Evolutionary conservation across 1,140 invertebrate genomes (phyloP).

Genomic region (Drosophila nikananu): DNA sequence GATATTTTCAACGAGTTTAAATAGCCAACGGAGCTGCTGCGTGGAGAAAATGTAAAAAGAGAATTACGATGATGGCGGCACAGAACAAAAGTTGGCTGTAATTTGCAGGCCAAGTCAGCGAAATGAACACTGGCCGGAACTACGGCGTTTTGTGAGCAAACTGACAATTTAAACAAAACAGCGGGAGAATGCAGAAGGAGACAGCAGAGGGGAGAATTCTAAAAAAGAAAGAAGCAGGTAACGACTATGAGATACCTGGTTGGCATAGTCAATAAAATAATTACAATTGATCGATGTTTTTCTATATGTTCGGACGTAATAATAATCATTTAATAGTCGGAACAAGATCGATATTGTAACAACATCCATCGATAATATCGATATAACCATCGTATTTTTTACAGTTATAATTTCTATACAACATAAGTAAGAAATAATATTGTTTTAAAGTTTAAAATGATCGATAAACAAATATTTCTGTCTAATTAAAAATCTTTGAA

Average conservation of each 20-base stretch:
- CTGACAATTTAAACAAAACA: conserved; percentile 65
- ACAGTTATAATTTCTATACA: too few relatives aligned
- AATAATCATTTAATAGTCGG: too few relatives aligned
- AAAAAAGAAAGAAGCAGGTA: background rate
- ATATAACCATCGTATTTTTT: too few relatives aligned
- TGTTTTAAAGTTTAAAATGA: too few relatives aligned
- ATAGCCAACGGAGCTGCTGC: conserved; percentile 10
- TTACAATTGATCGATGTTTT: too few relatives aligned
- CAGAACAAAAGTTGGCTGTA: conserved; percentile 63
- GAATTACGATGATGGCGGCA: background rate
- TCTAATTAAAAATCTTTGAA: too few relatives aligned
- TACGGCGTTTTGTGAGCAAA: conserved; percentile 74
- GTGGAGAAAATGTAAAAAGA: background rate
- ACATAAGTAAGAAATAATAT: too few relatives aligned
- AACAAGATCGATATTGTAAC: too few relatives aligned
- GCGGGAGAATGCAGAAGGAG: conserved; percentile 3
- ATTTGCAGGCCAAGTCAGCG: conserved; percentile 70
- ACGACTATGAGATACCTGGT: background rate
- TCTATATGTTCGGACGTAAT: too few relatives aligned
- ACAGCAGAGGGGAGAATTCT: conserved; percentile 10
- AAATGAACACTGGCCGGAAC: conserved; percentile 78
- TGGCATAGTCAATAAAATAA: too few relatives aligned
- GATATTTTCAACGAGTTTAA: conserved; percentile 30
- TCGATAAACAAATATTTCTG: too few relatives aligned
- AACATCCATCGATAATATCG: too few relatives aligned